Base-by-base conservation (phyloP, 1,140 invertebrate genomes). In the Mizuhopecten yessoensis region DNA sequence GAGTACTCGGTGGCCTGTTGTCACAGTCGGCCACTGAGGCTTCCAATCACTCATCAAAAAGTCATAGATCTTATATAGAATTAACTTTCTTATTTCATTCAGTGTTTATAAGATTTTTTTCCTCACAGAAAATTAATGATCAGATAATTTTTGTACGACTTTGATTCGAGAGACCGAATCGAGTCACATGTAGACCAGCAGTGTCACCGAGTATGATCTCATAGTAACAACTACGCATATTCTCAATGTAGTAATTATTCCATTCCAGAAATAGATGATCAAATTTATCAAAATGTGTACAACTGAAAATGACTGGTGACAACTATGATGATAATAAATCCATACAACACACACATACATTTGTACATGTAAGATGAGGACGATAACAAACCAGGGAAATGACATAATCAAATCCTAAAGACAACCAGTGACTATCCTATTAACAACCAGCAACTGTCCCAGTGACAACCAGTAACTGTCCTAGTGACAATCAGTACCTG, bases 201-300 rank as follows among this genome's bases (percentile, higher is more conserved):
- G 17, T 7, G 42, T 45, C 42, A 45, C 42, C 1, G 42, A 45
- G 57, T 75, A 75, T 29, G 57, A 75, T 29, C n/a, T 29, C 57
- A 29, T 75, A 2, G 45, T 20, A n/a, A 75, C 23, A 9, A 75
- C 23, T 75, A 75, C 57, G 17, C 23, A 75, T 75, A 75, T 75
- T 75, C 57, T 75, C 57, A 75, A 75, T 75, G 57, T n/a, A 75
- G 57, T n/a, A 75, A 75, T 29, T 75, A 75, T 75, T 75, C 57
- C 57, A 75, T 75, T 75, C 29, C 57, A 75, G 29, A 75, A 75
- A 75, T 75, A 75, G 57, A 75, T 75, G 57, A 75, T 75, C n/a
- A 75, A 75, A 75, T 75, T 75, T 29, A 75, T 29, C 29, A 75
- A 75, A 75, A 75, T 75, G 9, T 75, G 57, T 75, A 75, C n/a